Conservation (phyloP, 2,797 vertebrate genomes). For the Hydrophis major region DNA sequence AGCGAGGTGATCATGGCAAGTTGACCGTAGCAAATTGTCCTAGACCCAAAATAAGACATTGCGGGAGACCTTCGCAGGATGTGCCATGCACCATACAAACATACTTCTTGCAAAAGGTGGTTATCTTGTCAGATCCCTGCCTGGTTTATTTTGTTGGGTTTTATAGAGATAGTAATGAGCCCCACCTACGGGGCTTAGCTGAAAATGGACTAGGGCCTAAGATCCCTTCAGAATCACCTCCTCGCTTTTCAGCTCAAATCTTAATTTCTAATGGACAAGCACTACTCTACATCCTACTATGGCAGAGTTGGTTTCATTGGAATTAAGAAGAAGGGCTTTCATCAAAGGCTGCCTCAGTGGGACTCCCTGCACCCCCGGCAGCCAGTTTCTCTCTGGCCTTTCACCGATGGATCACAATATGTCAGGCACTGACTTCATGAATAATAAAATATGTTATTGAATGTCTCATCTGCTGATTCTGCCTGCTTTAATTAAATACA, state of each 20-base stretch:
- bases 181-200: not conserved
- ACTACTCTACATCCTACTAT: not conserved
- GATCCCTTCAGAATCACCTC: too few relatives aligned
- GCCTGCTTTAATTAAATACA: too few relatives aligned
- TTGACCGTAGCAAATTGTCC: not conserved
- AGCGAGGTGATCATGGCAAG: not conserved
- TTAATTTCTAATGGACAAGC: not conserved
- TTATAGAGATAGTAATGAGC: not conserved
- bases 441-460: too few relatives aligned
- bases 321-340: not conserved
- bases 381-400: not conserved
- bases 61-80: not conserved
- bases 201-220: not conserved
- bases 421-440: not conserved
- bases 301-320: not conserved
- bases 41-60: not conserved
- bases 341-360: not conserved
- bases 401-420: not conserved
- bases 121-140: not conserved
- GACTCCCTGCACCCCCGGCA: not conserved
- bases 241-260: not conserved
- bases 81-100: not conserved
- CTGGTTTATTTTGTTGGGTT: not conserved
- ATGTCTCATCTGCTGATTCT: too few relatives aligned
- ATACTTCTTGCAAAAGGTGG: not conserved